phyloP scores from a whole-genome alignment of 2,888 invertebrate species.

The Sphaerophoria rueppellii region DNA sequence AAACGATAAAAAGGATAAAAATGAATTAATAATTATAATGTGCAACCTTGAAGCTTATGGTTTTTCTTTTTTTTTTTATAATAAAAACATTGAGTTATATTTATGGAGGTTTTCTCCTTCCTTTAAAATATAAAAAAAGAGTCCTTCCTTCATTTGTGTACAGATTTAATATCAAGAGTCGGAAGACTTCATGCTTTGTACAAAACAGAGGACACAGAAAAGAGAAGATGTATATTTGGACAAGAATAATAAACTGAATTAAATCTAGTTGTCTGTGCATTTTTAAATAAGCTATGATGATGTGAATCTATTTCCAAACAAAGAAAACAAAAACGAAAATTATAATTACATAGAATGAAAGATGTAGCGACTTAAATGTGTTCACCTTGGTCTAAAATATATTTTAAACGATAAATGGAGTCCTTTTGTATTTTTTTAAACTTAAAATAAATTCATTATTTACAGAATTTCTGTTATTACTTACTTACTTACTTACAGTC shows the following conservation, averaged over 20 bases:
- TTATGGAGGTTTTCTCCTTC: neutral
- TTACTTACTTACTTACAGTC: no score
- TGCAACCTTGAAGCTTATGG: neutral
- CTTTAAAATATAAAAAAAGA: no score
- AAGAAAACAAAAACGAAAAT: neutral
- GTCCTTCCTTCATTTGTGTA: neutral
- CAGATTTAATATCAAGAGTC: neutral
- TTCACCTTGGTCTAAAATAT: slow-evolving; percentile 8
- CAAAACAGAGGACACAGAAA: neutral
- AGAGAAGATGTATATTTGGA: neutral
- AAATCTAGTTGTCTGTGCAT: slow-evolving; percentile 3
- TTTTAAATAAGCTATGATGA: no score
- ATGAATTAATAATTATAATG: slow-evolving; percentile 32
- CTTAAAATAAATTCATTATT: slow-evolving; percentile 32
- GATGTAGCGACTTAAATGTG: slow-evolving; percentile 2
- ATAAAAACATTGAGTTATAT: neutral
- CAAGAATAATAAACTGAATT: neutral
- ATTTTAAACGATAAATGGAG: slow-evolving; percentile 16
- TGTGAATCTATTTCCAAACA: neutral
- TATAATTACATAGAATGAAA: neutral
- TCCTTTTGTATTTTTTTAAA: slow-evolving; percentile 46
- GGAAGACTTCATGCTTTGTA: neutral
- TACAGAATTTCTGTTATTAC: slow-evolving; percentile 10
- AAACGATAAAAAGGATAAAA: neutral
- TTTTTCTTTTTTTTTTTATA: neutral